A percentile compares a stretch with the other conserved stretches of the same genome.
Evolutionary conservation across 2,797 vertebrate genomes (phyloP).

Genomic region (Knipowitschia caucasica): DNA sequence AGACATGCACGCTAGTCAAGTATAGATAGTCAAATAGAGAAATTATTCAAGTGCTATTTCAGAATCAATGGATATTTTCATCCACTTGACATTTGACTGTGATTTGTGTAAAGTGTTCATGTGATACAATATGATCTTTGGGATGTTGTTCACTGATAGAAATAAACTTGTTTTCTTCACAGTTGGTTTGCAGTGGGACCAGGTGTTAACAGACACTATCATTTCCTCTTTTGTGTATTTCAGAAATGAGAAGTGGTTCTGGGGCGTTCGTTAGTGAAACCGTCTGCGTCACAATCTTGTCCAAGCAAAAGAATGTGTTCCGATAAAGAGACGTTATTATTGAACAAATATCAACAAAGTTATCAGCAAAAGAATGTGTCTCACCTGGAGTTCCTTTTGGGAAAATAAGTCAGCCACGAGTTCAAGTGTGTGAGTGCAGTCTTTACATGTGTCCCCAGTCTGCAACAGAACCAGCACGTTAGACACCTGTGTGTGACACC

Average conservation of each 20-base stretch:
- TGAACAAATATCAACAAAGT: conserved; percentile 11
- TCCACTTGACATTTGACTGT: too few species aligned
- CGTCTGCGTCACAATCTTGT: conserved; percentile 2
- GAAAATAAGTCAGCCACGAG: conserved; percentile 66
- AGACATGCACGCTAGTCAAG: too few species aligned
- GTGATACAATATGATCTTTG: too few species aligned
- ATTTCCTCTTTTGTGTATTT: conserved; percentile 21
- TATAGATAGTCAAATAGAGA: too few species aligned
- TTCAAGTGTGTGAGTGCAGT: conserved; percentile 72
- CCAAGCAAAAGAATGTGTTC: conserved; percentile 20
- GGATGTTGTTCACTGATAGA: too few species aligned
- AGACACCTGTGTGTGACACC: too few species aligned
- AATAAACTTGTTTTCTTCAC: too few species aligned
- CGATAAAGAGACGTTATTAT: conserved; percentile 23
- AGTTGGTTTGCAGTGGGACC: too few species aligned
- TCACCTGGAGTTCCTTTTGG: conserved; percentile 70
- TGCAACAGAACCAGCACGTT: conserved; percentile 26
- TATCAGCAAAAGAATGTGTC: conserved; percentile 42
- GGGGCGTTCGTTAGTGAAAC: conserved; percentile 11
- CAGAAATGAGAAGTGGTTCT: conserved; percentile 27
- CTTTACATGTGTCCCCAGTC: conserved; percentile 66
- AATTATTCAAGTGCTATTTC: too few species aligned
- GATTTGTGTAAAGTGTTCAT: too few species aligned
- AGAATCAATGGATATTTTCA: too few species aligned
- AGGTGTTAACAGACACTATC: conserved; percentile 15